A percentile compares a stretch with the other conserved stretches of the same genome.
phyloP scores from a whole-genome alignment of 2,888 invertebrate genomes.

The Plutella xylostella region DNA sequence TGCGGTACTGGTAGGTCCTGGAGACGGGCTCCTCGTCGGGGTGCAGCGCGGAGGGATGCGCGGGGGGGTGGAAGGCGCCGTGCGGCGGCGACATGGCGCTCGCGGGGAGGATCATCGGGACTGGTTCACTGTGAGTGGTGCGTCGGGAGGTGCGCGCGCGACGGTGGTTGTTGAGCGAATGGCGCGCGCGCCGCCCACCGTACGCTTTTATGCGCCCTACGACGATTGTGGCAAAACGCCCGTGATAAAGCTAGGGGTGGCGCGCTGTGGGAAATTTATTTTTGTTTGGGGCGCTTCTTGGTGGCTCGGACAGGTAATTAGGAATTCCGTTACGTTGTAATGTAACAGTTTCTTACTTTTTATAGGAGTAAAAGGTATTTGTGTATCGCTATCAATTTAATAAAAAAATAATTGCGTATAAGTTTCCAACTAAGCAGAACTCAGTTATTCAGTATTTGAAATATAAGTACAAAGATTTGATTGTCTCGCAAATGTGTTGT shows the following conservation, averaged over 20 bases:
- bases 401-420: too few species aligned
- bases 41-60: conserved; percentile 43
- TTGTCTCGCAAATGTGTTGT: too few species aligned
- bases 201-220: conserved; percentile 62
- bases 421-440: too few species aligned
- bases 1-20: conserved; percentile 91
- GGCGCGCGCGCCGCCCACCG: conserved; percentile 54
- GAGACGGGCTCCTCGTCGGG: conserved; percentile 77
- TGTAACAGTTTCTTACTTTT: too few species aligned
- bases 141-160: conserved; percentile 57
- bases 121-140: conserved; percentile 11
- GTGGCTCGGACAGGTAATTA: too few species aligned
- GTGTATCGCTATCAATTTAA: too few species aligned
- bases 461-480: too few species aligned
- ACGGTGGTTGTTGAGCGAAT: conserved; percentile 52
- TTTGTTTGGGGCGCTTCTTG: neutral
- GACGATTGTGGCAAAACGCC: conserved; percentile 67
- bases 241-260: conserved; percentile 65
- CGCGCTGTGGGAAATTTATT: conserved; percentile 21
- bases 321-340: too few species aligned
- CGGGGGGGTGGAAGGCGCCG: conserved; percentile 59
- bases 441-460: too few species aligned
- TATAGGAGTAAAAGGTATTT: too few species aligned
- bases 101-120: conserved; percentile 59
- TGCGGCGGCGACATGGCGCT: conserved; percentile 63